Evolutionary conservation across 2,113 vertebrate genomes (phyloP).

Genomic region (Porphyrio hochstetteri): DNA sequence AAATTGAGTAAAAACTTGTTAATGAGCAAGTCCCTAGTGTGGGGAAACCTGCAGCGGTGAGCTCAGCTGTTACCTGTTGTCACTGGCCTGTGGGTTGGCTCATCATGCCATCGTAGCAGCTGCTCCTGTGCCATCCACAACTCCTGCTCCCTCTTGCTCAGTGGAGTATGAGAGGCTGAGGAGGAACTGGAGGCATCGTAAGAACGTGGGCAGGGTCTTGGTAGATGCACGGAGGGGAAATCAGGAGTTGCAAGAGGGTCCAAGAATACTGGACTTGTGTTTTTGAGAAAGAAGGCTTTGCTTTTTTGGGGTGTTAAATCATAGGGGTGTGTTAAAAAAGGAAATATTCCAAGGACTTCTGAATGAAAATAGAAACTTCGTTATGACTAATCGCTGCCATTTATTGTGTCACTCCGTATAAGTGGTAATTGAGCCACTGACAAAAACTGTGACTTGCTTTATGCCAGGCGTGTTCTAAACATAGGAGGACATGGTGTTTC

Average conservation of each 20-base stretch:
- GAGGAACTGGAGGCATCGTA: neutral
- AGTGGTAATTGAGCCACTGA: neutral
- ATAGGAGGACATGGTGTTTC: neutral
- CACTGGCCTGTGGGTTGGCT: neutral
- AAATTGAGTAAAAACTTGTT: neutral
- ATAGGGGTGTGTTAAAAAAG: neutral
- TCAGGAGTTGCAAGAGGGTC: neutral
- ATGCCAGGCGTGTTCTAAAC: neutral
- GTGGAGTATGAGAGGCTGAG: neutral
- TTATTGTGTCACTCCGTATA: neutral
- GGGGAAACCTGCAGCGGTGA: neutral
- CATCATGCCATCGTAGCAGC: neutral
- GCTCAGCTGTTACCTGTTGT: neutral
- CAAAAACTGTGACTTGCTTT: neutral
- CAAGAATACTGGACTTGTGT: neutral
- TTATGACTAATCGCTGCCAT: slow-evolving; percentile 18
- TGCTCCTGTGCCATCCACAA: neutral
- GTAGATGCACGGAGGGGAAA: neutral
- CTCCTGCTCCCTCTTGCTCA: neutral
- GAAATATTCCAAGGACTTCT: neutral
- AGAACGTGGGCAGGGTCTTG: neutral
- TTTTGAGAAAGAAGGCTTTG: neutral
- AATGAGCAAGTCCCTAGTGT: neutral
- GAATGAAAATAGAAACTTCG: slow-evolving; percentile 15
- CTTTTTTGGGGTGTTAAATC: neutral